Evolutionary conservation across 2,888 invertebrate species (phyloP).

Genomic region (Drosophila mimetica): DNA sequence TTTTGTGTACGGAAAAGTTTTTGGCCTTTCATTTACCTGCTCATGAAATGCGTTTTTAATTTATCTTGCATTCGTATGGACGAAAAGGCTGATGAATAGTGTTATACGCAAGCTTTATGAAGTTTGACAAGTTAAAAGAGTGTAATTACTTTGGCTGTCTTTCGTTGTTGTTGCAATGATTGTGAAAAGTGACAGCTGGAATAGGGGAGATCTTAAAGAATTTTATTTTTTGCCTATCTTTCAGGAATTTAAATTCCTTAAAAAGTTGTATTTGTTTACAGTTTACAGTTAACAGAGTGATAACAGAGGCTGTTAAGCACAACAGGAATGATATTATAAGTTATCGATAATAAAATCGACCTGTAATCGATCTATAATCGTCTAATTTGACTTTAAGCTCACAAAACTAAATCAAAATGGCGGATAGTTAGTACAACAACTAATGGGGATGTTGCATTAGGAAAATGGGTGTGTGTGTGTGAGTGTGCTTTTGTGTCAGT

Average conservation of each 20-base stretch:
- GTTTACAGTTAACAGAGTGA: not conserved
- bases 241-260: too few species aligned
- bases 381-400: not conserved
- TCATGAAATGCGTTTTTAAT: not conserved
- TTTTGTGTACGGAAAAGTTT: not conserved
- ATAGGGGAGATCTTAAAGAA: too few species aligned
- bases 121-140: not conserved
- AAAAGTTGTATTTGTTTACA: too few species aligned
- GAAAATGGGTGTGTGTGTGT: constrained; percentile 23
- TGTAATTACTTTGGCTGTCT: not conserved
- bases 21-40: constrained; percentile 2
- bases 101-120: not conserved
- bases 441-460: constrained; percentile 36
- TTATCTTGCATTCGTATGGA: not conserved
- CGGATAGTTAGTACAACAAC: constrained; percentile 31
- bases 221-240: too few species aligned
- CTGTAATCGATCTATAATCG: not conserved
- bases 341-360: not conserved
- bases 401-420: not conserved
- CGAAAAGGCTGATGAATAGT: not conserved
- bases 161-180: not conserved
- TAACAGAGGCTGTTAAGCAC: not conserved
- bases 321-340: not conserved
- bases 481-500: constrained; percentile 28
- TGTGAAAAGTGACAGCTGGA: not conserved